A percentile compares a stretch with the other conserved stretches of the same genome.
Evolutionary conservation across 2,797 vertebrate species (phyloP).

Genomic region (Lemur catta): DNA sequence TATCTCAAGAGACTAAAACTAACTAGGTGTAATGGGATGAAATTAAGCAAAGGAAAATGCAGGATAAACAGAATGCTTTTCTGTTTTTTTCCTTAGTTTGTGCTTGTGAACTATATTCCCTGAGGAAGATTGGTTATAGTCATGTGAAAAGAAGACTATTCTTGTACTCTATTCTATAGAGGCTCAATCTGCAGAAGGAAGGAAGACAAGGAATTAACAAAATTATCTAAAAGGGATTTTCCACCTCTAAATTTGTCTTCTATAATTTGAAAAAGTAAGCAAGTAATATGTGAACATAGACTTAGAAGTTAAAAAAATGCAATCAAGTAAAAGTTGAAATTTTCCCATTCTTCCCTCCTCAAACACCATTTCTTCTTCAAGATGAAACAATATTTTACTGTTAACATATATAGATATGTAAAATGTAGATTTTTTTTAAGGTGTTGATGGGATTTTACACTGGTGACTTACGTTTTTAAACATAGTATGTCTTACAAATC

Average conservation of each 20-base stretch:
- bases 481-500: background rate
- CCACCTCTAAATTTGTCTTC: background rate
- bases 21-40: conserved; percentile 30
- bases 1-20: conserved; percentile 20
- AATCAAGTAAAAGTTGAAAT: background rate
- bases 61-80: conserved; percentile 6
- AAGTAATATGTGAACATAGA: conserved; percentile 2
- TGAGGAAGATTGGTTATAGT: background rate
- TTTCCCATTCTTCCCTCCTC: background rate
- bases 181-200: background rate
- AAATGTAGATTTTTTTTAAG: background rate
- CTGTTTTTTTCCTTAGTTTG: background rate
- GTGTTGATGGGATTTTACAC: background rate
- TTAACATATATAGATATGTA: background rate
- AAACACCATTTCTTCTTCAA: background rate
- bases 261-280: conserved; percentile 6
- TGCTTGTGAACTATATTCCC: background rate
- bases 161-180: background rate
- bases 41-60: conserved; percentile 34
- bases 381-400: background rate
- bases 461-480: conserved; percentile 27
- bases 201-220: background rate
- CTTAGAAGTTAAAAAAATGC: background rate
- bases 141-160: background rate
- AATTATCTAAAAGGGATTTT: conserved; percentile 9